Conservation (phyloP, 2,888 invertebrate species). For the Drosophila ezoana region DNA sequence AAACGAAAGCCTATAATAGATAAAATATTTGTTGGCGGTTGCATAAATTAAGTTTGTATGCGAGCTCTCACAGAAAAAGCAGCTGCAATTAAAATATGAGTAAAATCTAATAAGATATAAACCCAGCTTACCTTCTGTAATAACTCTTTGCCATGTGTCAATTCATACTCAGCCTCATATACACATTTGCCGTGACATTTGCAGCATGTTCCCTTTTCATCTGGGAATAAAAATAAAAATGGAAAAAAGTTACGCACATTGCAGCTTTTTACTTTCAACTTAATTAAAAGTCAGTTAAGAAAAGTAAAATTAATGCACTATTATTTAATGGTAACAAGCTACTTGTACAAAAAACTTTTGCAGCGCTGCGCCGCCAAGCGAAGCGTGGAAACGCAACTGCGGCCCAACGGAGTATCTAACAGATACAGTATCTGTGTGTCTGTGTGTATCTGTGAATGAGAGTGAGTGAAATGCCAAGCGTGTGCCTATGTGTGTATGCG, state of each 20-base stretch:
- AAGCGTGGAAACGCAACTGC: slow-evolving; percentile 25
- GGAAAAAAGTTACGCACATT: slow-evolving; percentile 17
- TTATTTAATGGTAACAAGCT: slow-evolving; percentile 56
- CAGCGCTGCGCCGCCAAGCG: slow-evolving; percentile 35
- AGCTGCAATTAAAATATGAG: slow-evolving; percentile 24
- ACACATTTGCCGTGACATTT: slow-evolving; percentile 14
- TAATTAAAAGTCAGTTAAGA: slow-evolving; percentile 69
- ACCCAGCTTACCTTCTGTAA: neutral
- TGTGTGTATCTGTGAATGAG: neutral
- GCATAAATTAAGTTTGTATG: neutral
- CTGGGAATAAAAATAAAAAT: slow-evolving; percentile 1
- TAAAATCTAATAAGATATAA: no score
- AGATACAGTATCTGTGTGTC: slow-evolving; percentile 29
- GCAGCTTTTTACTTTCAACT: slow-evolving; percentile 72
- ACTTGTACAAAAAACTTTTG: slow-evolving; percentile 38
- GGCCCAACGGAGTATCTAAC: slow-evolving; percentile 29
- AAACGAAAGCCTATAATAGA: neutral
- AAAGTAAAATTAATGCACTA: slow-evolving; percentile 66
- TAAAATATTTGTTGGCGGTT: neutral
- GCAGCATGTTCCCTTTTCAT: slow-evolving; percentile 34
- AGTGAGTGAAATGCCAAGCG: neutral
- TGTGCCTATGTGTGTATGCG: slow-evolving; percentile 41
- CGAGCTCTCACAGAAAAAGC: slow-evolving; percentile 14
- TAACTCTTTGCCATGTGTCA: slow-evolving; percentile 22
- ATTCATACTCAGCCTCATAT: slow-evolving; percentile 25